Base-by-base conservation (phyloP, 2,888 invertebrate species). In the Parascotia fuliginaria region DNA sequence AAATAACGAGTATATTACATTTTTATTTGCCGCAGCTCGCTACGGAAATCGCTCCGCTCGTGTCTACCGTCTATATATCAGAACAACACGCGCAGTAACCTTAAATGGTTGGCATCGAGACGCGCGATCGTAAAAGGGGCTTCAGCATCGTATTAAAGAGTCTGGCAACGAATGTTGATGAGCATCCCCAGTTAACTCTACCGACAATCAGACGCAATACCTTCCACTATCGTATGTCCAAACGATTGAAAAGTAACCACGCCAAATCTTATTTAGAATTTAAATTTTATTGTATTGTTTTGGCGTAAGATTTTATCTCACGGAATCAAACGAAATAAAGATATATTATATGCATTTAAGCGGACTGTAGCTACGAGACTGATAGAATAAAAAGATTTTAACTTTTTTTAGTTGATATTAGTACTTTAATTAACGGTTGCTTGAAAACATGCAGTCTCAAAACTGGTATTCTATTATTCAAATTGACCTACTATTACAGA, bases 81-180 rank as follows among this genome's bases (percentile, higher is more conserved):
- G 65, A 59, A 66, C 55, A 73, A 78, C 76, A 78, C 77, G 76
- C 76, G 72, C 71, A 65, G 67, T 51, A 60, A 47, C 78, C 81
- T 69, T 80, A 78, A 75, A 81, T 73, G 77, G 79, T 45, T 64
- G 51, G 63, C 60, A 72, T 64, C 66, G 70, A 79, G 73, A 71
- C 71, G 64, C 66, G 59, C 58, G 64, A 61, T 66, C 75, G 72
- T 78, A 76, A 77, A 77, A 76, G 79, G 67, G 69, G 69, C 69
- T 69, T 70, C 69, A 71, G 70, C 61, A 67, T 70, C 65, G 76
- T 65, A 67, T 73, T 69, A 65, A 67, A 65, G 64, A 64, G 61
- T 58, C 62, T 64, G 54, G 65, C 66, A 62, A 68, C 70, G 72
- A 65, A 71, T 73, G 67, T 64, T 70, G 72, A 73, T 69, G 71